A percentile compares a stretch with the other conserved stretches of the same genome.
Evolutionary conservation across 2,888 invertebrate genomes (phyloP).

Genomic region (Oxystoma pomonae): DNA sequence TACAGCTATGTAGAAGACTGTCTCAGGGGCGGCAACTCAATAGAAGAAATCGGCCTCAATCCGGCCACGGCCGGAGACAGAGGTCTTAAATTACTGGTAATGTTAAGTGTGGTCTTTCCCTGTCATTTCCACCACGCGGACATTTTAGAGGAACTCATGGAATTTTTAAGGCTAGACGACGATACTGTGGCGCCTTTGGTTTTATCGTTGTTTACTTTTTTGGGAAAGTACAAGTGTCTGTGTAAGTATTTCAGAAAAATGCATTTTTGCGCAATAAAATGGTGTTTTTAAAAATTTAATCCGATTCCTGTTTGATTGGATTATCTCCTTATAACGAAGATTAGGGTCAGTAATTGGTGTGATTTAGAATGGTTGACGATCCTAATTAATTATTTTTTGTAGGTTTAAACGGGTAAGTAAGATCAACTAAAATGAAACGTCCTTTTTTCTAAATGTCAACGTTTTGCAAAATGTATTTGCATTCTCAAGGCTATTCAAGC

Average conservation of each 20-base stretch:
- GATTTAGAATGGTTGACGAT: no score
- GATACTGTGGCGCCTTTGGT: slow-evolving; percentile 76
- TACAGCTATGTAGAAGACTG: slow-evolving; percentile 61
- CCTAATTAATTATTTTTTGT: no score
- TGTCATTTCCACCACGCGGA: slow-evolving; percentile 87
- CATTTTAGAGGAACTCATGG: slow-evolving; percentile 71
- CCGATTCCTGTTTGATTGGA: no score
- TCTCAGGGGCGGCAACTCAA: slow-evolving; percentile 63
- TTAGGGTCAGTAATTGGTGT: no score
- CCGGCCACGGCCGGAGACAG: slow-evolving; percentile 80
- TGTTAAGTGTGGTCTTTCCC: slow-evolving; percentile 89
- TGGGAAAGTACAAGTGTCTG: slow-evolving; percentile 81
- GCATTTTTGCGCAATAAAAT: no score
- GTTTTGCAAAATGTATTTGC: no score
- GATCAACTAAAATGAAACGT: no score
- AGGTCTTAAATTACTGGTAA: slow-evolving; percentile 82
- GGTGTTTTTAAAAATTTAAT: no score
- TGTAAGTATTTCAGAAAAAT: slow-evolving; percentile 51
- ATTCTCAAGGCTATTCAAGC: no score
- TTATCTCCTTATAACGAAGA: no score
- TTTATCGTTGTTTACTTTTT: slow-evolving; percentile 78
- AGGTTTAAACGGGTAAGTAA: no score
- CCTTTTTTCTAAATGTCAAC: no score
- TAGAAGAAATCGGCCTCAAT: slow-evolving; percentile 75
- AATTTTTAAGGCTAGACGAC: slow-evolving; percentile 76